Base-by-base conservation (phyloP, 2,113 vertebrate species). In the Electrona antarctica region DNA sequence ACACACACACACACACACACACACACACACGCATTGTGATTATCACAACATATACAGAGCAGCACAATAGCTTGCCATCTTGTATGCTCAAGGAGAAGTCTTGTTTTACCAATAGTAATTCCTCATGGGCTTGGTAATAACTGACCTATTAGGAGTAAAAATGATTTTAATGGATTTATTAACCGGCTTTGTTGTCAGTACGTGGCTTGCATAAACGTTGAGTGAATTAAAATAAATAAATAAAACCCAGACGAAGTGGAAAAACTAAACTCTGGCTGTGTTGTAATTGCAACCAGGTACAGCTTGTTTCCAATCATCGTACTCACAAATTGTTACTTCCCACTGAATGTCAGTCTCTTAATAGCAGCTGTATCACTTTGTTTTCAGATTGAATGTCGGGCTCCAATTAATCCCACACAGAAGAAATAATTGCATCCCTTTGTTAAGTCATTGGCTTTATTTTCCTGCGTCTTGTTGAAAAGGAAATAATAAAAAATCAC, bases 291-390 rank as follows among this genome's bases (percentile, higher is more conserved):
- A 71, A 76, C 65, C 64, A 79, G 82, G 77, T 86, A 67, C 51
- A 78, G 80, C 80, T 71, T 21, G 45, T 77, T 85, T 81, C 71
- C 78, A 85, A 71, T 83, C 67, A 80, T 83, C 72, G 41, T 10
- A n/a, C 45, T 47, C 48, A 41, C n/a, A 80, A 76, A 82, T 81
- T 74, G 47, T 79, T 70, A 51, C 82, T 73, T 78, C 72, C 58
- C 67, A 15, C 59, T 66, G 64, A 87, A 72, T 84, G 68, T 64
- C 69, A 33, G 29, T 66, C 46, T 49, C 51, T 10, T 74, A 67
- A 70, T 62, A 66, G 67, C 64, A 55, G 2, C 71, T 10, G 28
- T 63, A 51, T 74, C 68, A 62, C 65, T 69, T 77, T 71, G 64
- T 80, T 56, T 73, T 82, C 71, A 66, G 47, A 79, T 54, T 76